These are phyloP conservation scores for Drosophila nasuta DNA, from an alignment of 1,140 invertebrate genomes.

Conservation along the genomic window DNA sequence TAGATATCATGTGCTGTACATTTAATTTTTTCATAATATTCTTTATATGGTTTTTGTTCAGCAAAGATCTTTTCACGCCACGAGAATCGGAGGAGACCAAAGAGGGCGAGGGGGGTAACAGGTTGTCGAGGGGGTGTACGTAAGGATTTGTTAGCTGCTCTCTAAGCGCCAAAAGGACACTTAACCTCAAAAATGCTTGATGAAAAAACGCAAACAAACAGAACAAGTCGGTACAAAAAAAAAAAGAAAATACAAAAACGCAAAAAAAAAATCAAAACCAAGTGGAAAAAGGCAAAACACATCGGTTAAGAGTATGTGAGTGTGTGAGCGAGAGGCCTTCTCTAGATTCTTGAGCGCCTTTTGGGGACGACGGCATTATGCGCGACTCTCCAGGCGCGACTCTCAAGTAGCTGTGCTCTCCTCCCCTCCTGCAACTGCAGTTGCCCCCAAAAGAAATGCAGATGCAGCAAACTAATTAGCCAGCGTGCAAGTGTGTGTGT, in stretches of 20 bases:
- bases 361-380: constrained; percentile 60
- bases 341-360: constrained; percentile 77
- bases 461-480: constrained; percentile 75
- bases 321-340: constrained; percentile 6
- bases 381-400: constrained; percentile 55
- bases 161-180: constrained; percentile 76
- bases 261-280: constrained; percentile 46
- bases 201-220: constrained; percentile 55
- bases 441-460: constrained; percentile 9
- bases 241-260: constrained; percentile 19
- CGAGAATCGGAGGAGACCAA: constrained; percentile 6
- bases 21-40: constrained; percentile 37
- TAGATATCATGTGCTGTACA: constrained; percentile 44
- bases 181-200: constrained; percentile 81
- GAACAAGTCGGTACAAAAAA: constrained; percentile 25
- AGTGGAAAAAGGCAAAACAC: constrained; percentile 25
- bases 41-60: constrained; percentile 46
- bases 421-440: constrained; percentile 39
- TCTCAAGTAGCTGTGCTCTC: constrained; percentile 68
- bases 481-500: constrained; percentile 32
- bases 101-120: background rate
- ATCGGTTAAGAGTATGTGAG: constrained; percentile 20
- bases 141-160: constrained; percentile 8
- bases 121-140: constrained; percentile 1
- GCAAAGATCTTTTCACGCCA: constrained; percentile 77